Percentiles rank a stretch among this genome's conserved stretches.
Evolutionary conservation across 2,888 invertebrate genomes (phyloP).

Genomic region (Augochlorella aurata): DNA sequence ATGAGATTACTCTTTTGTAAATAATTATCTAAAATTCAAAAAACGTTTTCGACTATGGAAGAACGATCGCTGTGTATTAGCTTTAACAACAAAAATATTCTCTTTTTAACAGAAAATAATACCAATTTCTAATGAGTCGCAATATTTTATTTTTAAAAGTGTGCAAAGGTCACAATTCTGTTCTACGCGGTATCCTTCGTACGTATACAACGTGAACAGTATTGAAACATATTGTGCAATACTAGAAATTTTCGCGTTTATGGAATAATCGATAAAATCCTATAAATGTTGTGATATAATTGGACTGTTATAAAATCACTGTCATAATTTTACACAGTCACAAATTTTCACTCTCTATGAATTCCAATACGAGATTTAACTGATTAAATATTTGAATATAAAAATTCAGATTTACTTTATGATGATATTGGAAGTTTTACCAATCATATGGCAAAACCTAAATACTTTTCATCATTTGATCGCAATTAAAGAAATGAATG

Average conservation of each 20-base stretch:
- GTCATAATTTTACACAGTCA: not conserved
- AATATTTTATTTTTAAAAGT: not conserved
- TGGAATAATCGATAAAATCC: constrained; percentile 27
- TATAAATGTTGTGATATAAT: not conserved
- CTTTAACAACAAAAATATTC: not conserved
- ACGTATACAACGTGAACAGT: constrained; percentile 18
- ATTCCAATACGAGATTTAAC: not conserved
- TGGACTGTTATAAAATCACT: not conserved
- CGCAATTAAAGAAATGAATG: not conserved
- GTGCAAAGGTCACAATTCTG: constrained; percentile 20
- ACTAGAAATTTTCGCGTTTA: constrained; percentile 18
- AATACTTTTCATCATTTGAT: not conserved
- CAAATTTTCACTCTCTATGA: not conserved
- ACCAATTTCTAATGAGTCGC: not conserved
- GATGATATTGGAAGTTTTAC: not conserved
- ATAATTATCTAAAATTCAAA: not conserved
- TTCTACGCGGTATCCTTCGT: constrained; percentile 22
- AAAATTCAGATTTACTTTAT: not conserved
- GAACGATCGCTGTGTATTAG: not conserved
- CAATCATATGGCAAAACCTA: not conserved
- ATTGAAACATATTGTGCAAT: constrained; percentile 51
- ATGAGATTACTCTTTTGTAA: not conserved
- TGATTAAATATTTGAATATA: not conserved
- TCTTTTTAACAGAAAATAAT: not conserved
- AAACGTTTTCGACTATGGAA: not conserved